Conservation (phyloP, 2,113 vertebrate species). For the Dicaeum eximium region DNA sequence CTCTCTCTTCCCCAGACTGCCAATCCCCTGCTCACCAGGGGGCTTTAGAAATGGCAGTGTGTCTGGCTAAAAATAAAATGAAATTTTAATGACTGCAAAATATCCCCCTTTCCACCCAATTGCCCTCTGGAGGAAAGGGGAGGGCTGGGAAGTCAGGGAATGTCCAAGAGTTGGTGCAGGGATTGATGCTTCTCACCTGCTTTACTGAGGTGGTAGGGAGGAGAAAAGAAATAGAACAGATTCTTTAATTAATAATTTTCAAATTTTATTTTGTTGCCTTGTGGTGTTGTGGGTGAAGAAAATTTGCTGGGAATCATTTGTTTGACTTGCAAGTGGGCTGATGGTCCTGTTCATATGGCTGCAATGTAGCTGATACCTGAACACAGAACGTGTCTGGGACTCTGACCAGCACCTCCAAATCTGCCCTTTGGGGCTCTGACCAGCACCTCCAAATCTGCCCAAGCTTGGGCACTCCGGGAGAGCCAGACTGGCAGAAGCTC, state of each 20-base stretch:
- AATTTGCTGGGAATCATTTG: not conserved
- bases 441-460: not conserved
- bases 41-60: slow-evolving; percentile 9
- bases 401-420: not conserved
- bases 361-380: not conserved
- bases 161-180: not conserved
- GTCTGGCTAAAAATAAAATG: slow-evolving; percentile 70
- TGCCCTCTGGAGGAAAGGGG: not conserved
- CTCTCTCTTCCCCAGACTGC: not conserved
- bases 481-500: not conserved
- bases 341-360: rapidly evolving
- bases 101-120: not conserved
- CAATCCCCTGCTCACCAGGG: slow-evolving; percentile 33
- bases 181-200: not conserved
- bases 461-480: not conserved
- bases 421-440: not conserved
- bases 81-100: slow-evolving; percentile 81
- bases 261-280: not conserved
- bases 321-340: not conserved
- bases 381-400: rapidly evolving
- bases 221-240: not conserved
- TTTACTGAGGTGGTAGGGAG: not conserved
- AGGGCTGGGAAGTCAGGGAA: not conserved
- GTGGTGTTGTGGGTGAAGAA: not conserved
- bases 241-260: not conserved